Conservation (phyloP, 2,797 vertebrate species). For the Vultur gryphus region DNA sequence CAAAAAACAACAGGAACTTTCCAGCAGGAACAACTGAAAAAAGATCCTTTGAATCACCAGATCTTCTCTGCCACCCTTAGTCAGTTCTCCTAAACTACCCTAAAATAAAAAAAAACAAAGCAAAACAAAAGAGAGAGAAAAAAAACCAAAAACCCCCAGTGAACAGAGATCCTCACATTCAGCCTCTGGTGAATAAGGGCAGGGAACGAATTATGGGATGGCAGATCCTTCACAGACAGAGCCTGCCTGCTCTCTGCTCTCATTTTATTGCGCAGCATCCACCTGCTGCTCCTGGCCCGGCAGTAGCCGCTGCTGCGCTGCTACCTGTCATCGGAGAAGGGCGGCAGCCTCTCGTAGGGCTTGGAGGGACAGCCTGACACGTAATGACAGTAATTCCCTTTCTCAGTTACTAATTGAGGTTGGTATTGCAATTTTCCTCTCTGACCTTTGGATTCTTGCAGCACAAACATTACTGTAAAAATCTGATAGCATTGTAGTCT, state of each 20-base stretch:
- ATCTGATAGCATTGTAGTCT: not conserved
- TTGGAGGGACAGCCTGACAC: not conserved
- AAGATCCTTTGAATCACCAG: not conserved
- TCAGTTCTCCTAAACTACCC: not conserved
- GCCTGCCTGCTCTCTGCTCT: not conserved
- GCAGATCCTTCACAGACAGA: not conserved
- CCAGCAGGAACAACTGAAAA: not conserved
- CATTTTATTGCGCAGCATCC: not conserved
- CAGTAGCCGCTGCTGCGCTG: accelerated
- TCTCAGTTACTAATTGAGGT: not conserved
- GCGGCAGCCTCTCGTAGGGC: not conserved
- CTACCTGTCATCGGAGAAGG: not conserved
- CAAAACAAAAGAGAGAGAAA: not conserved
- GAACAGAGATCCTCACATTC: not conserved
- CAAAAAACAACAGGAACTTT: not conserved
- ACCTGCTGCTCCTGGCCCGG: not conserved
- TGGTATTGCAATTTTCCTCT: not conserved
- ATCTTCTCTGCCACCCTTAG: not conserved
- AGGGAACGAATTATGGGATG: not conserved
- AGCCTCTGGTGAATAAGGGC: not conserved
- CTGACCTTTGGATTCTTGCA: not conserved
- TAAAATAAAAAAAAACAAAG: not conserved
- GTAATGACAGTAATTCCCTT: not conserved
- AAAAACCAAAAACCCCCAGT: accelerated
- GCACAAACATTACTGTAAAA: not conserved